Base-by-base conservation (phyloP, 2,113 vertebrate species). In the Cricetomys ansorgei region DNA sequence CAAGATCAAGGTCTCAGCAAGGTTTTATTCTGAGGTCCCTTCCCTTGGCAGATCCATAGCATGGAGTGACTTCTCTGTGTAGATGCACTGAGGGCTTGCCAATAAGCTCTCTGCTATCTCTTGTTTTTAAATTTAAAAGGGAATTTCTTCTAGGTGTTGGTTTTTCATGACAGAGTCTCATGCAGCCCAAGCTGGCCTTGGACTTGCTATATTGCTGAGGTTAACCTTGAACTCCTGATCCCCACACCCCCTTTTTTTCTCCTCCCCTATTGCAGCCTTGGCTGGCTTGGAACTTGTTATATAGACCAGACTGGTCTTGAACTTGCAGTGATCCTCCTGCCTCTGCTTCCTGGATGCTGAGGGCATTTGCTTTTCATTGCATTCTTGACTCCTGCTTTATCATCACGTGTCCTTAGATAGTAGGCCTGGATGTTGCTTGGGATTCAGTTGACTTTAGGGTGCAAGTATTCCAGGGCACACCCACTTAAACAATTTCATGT, bases 21-120 rank as follows among this genome's bases (percentile, higher is more conserved):
- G 75, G 64, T 72, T 48, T 76, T 64, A 67, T n/a, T 16, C 62
- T 50, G 64, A 91, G 84, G 50, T 13, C 34, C 29, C 37, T 40
- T 64, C 65, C 65, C 64, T 43, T 55, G 87, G 76, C 11, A 9
- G 57, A 79, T 21, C 37, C 75, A 17, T 69, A 31, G 79, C 12
- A 7, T 25, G 75, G 45, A 72, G n/a, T 4, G 43, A 16, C 80
- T 62, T 57, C 81, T 85, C 13, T 37, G 29, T 57, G 45, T 37
- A 7, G 19, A 34, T 0, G 0, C 37, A 15, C 55, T 4, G 0
- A 45, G 48, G 37, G 29, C 55, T 1, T 19, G 25, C n/a, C 19
- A 67, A 9, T 34, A 16, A 86, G 34, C 8, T 43, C 31, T 72
- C 57, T 67, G 59, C 16, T 69, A 27, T 65, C 64, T 70, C 12